Percentiles rank a stretch among this genome's conserved stretches.
phyloP scores from a whole-genome alignment of 2,888 invertebrate genomes.

The Lochmaea capreae region DNA sequence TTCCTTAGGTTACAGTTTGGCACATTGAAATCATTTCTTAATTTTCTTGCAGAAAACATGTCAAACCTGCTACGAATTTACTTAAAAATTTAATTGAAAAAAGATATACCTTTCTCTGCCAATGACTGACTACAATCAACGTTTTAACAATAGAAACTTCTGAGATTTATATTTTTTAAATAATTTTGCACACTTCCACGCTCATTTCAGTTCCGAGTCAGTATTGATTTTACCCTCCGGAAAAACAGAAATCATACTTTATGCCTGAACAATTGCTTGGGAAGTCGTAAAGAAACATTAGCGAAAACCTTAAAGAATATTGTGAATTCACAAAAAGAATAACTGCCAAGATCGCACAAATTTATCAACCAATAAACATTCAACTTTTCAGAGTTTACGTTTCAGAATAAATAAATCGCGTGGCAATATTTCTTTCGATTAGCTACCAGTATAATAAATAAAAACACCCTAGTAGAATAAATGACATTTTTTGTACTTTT shows the following conservation, averaged over 20 bases:
- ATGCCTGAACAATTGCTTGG: not conserved
- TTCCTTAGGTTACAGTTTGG: no score
- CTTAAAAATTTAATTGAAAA: no score
- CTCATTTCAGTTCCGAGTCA: not conserved
- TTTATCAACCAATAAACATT: conserved; percentile 11
- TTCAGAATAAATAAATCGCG: conserved; percentile 4
- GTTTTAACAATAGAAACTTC: not conserved
- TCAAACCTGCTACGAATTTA: no score
- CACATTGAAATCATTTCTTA: no score
- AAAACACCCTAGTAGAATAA: not conserved
- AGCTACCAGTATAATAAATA: not conserved
- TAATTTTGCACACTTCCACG: not conserved
- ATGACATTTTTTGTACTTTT: not conserved
- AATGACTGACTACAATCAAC: no score
- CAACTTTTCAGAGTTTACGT: not conserved
- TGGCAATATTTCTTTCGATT: not conserved
- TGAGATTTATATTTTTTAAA: not conserved
- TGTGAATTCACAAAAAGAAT: conserved; percentile 10
- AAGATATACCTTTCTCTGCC: no score
- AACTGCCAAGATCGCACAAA: not conserved
- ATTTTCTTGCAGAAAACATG: no score
- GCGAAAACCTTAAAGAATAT: not conserved
- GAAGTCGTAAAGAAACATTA: not conserved
- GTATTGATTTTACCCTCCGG: not conserved
- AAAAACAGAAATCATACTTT: conserved; percentile 3